Percentiles rank a stretch among this genome's conserved stretches.
These are phyloP conservation scores for Rhynchophorus ferrugineus DNA, from an alignment of 1,140 invertebrate species.

Conservation along the genomic window DNA sequence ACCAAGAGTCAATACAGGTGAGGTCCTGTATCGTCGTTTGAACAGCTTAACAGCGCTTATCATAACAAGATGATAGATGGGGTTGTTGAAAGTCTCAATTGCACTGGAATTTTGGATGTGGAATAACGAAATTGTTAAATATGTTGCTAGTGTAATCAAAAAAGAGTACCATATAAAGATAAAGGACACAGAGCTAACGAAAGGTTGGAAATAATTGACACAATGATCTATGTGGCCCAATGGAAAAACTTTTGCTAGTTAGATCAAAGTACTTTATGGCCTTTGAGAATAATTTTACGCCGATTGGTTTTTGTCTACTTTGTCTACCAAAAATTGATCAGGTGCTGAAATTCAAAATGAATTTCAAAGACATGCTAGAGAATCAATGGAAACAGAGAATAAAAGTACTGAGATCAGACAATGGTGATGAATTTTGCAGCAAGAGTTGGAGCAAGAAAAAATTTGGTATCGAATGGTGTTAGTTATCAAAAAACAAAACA, in stretches of 20 bases:
- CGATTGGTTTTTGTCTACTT: constrained; percentile 37
- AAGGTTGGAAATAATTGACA: constrained; percentile 38
- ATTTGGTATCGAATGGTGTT: constrained; percentile 29
- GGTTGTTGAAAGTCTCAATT: constrained; percentile 19
- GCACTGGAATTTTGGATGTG: constrained; percentile 13
- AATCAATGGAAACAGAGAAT: no score
- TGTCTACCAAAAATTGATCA: constrained; percentile 34
- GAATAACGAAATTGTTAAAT: constrained; percentile 25
- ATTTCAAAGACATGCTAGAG: constrained; percentile 31
- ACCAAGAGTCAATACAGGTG: constrained; percentile 10
- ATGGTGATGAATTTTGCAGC: no score
- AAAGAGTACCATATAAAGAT: constrained; percentile 28
- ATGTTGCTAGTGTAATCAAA: constrained; percentile 35
- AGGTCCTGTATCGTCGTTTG: constrained; percentile 28
- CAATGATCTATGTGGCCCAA: constrained; percentile 30
- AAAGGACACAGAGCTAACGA: constrained; percentile 20
- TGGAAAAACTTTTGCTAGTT: constrained; percentile 31
- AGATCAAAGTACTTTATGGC: constrained; percentile 38
- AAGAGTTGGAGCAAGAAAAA: no score
- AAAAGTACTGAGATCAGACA: no score
- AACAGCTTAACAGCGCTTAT: constrained; percentile 30
- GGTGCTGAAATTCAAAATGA: constrained; percentile 27
- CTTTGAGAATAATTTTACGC: constrained; percentile 39
- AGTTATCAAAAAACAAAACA: constrained; percentile 25
- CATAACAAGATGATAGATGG: constrained; percentile 21